phyloP scores from a whole-genome alignment of 1,140 invertebrate genomes.

The Bombus haemorrhoidalis region DNA sequence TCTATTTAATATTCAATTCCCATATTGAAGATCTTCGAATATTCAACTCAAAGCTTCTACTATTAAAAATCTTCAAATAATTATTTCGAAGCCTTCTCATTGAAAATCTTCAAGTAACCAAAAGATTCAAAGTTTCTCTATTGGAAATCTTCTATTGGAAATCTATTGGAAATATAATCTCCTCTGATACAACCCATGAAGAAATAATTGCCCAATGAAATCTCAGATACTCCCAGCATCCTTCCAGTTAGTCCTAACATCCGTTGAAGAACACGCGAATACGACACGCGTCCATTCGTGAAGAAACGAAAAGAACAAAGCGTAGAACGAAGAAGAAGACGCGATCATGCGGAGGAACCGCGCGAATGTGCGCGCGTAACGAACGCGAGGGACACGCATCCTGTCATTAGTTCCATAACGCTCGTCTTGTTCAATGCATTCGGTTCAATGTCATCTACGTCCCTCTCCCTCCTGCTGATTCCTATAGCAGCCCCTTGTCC shows the following conservation, averaged over 20 bases:
- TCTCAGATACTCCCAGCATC: too few species aligned
- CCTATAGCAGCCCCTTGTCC: constrained; percentile 43
- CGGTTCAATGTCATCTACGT: constrained; percentile 80
- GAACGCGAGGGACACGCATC: constrained; percentile 71
- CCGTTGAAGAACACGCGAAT: not conserved
- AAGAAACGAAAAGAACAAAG: too few species aligned
- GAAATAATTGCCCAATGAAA: not conserved
- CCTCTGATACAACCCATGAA: not conserved
- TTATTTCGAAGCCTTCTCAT: too few species aligned
- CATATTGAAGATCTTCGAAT: too few species aligned
- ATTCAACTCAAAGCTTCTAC: too few species aligned
- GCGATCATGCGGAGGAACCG: constrained; percentile 33
- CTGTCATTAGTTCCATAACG: constrained; percentile 78
- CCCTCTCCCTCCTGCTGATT: constrained; percentile 68
- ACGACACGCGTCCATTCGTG: not conserved
- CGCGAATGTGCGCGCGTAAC: constrained; percentile 43
- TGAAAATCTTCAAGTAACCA: too few species aligned
- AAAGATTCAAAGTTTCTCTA: not conserved
- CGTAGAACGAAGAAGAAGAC: constrained; percentile 30
- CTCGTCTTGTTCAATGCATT: constrained; percentile 77
- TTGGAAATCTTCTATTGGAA: too few species aligned
- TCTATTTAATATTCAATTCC: not conserved
- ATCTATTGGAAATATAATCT: too few species aligned
- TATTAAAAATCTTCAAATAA: too few species aligned
- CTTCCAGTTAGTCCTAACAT: not conserved